Percentiles rank a stretch among this genome's conserved stretches.
Conservation (phyloP, 1,140 invertebrate species). For the Frieseomelitta varia region DNA sequence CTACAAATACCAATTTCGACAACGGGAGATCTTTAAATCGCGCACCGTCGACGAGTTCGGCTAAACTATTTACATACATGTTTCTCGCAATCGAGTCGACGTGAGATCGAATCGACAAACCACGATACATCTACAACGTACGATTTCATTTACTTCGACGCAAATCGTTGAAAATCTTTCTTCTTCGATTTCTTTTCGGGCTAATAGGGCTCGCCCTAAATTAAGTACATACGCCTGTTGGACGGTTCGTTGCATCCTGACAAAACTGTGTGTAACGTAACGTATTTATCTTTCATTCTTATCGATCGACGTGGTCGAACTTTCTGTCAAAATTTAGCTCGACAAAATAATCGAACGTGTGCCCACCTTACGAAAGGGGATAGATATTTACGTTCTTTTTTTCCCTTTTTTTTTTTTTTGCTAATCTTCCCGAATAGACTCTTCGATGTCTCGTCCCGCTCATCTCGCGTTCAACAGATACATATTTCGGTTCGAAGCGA, state of each 20-base stretch:
- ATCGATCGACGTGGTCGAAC: neutral
- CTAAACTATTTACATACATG: neutral
- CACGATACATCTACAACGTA: neutral
- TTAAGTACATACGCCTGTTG: neutral
- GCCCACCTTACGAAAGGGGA: constrained; percentile 21
- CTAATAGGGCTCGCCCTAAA: neutral
- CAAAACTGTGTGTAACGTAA: neutral
- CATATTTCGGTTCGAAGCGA: neutral
- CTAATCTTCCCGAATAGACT: neutral
- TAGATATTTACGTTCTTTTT: neutral
- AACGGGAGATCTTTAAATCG: neutral
- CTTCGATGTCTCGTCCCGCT: neutral
- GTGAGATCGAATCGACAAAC: constrained; percentile 33
- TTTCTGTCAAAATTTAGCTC: constrained; percentile 18
- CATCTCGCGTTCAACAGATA: neutral
- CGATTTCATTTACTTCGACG: neutral
- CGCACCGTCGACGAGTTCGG: neutral
- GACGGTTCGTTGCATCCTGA: neutral
- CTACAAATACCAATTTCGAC: neutral
- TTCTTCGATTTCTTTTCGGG: neutral
- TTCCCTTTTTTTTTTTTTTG: too few species aligned
- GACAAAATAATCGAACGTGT: constrained; percentile 39
- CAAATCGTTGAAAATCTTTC: neutral
- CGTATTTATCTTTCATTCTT: neutral
- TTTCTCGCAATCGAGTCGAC: neutral